Evolutionary conservation across 1,140 invertebrate genomes (phyloP).

Genomic region (Bombyx mori): DNA sequence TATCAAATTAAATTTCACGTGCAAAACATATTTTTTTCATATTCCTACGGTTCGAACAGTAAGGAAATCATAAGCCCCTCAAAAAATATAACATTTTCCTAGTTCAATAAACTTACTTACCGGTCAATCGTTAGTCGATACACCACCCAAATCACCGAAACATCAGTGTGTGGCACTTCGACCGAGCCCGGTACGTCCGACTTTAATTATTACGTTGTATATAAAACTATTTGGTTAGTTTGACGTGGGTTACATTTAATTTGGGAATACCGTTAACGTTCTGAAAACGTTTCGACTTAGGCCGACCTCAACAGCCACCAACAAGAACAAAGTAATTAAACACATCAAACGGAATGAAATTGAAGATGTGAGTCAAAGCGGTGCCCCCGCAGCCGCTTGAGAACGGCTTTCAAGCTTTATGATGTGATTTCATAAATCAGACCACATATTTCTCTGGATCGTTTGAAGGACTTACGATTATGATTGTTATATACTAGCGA

Average conservation of each 20-base stretch:
- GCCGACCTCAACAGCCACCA: slow-evolving; percentile 60
- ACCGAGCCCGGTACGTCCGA: slow-evolving; percentile 8
- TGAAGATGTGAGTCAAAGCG: slow-evolving; percentile 55
- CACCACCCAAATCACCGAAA: slow-evolving; percentile 11
- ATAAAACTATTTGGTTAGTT: slow-evolving; percentile 58
- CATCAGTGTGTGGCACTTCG: slow-evolving; percentile 14
- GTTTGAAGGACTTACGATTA: too few species aligned
- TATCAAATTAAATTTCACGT: too few species aligned
- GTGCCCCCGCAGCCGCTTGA: slow-evolving; percentile 2
- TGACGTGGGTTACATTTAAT: slow-evolving; percentile 67
- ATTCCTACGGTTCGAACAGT: too few species aligned
- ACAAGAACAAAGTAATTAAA: slow-evolving; percentile 70
- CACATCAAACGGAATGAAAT: slow-evolving; percentile 67
- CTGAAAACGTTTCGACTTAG: slow-evolving; percentile 59
- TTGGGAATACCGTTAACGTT: slow-evolving; percentile 56
- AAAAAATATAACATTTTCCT: too few species aligned
- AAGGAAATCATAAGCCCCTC: too few species aligned
- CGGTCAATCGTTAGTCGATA: neutral
- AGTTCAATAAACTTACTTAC: too few species aligned
- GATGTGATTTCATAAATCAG: too few species aligned
- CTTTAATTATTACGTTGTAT: slow-evolving; percentile 56
- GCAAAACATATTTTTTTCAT: too few species aligned
- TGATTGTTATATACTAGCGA: too few species aligned
- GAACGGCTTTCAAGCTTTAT: neutral
- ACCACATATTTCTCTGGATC: too few species aligned